Evolutionary conservation across 2,113 vertebrate genomes (phyloP).

Genomic region (Bufo bufo): DNA sequence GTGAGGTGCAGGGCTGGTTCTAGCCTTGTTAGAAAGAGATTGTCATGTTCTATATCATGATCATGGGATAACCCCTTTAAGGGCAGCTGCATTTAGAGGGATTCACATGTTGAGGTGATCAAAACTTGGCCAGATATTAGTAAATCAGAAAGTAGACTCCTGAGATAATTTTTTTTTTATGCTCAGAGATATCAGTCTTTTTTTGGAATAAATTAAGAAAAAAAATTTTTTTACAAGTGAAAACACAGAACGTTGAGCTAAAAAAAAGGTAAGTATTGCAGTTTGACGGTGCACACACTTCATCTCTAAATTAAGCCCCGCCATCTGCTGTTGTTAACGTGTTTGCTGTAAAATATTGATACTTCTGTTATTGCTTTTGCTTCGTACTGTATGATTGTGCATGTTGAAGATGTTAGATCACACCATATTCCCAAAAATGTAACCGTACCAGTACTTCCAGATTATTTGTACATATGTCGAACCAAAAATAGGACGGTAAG

Average conservation of each 20-base stretch:
- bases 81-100: too few species aligned
- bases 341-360: slow-evolving; percentile 8
- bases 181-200: too few species aligned
- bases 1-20: too few species aligned
- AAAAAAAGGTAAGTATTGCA: background rate
- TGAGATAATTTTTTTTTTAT: too few species aligned
- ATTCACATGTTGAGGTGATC: too few species aligned
- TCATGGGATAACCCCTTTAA: too few species aligned
- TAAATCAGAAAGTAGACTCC: too few species aligned
- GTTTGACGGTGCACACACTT: background rate
- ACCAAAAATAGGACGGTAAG: too few species aligned
- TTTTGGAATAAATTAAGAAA: background rate
- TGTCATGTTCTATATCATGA: too few species aligned
- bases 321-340: slow-evolving; percentile 10
- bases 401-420: background rate
- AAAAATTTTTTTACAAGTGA: background rate
- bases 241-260: background rate
- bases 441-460: background rate
- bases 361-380: background rate
- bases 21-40: too few species aligned
- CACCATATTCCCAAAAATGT: background rate
- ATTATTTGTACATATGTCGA: background rate
- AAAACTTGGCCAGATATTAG: too few species aligned
- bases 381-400: background rate
- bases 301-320: background rate